A percentile compares a stretch with the other conserved stretches of the same genome.
Conservation (phyloP, 2,888 invertebrate species). For the Pristionchus maxplancki region DNA sequence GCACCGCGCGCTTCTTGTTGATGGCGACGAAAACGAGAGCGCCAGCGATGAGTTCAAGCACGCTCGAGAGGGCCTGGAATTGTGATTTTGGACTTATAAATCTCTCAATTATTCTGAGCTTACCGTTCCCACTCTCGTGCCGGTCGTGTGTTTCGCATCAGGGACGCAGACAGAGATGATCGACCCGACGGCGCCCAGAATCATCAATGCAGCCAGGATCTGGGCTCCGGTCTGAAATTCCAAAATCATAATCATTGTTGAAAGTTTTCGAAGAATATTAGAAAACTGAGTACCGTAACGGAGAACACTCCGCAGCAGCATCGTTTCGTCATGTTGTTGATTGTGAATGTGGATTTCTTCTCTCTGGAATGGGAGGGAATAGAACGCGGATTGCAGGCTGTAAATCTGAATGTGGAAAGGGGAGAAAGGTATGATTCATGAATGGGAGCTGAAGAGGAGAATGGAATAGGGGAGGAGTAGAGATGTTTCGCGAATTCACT, state of each 20-base stretch:
- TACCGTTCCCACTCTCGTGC: neutral
- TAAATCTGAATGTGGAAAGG: conserved; percentile 14
- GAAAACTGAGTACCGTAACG: neutral
- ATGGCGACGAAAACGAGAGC: neutral
- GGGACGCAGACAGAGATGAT: neutral
- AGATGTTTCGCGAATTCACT: conserved; percentile 17
- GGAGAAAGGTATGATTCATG: neutral
- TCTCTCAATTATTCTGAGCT: neutral
- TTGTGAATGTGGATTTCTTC: neutral
- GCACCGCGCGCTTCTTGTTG: neutral
- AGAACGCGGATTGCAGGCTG: neutral
- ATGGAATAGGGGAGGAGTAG: neutral
- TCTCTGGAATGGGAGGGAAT: neutral
- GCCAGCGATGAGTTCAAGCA: neutral
- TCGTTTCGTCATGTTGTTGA: neutral
- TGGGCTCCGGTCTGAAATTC: conserved; percentile 13
- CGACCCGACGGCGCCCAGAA: neutral
- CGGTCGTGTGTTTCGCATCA: neutral
- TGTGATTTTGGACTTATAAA: neutral
- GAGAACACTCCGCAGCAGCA: conserved; percentile 18
- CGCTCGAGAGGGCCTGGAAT: neutral
- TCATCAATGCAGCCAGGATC: neutral
- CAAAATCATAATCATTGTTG: too few species aligned
- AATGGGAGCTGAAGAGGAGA: neutral
- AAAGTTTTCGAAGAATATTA: neutral